Evolutionary conservation across 2,113 vertebrate species (phyloP).

Genomic region (Neomonachus schauinslandi): DNA sequence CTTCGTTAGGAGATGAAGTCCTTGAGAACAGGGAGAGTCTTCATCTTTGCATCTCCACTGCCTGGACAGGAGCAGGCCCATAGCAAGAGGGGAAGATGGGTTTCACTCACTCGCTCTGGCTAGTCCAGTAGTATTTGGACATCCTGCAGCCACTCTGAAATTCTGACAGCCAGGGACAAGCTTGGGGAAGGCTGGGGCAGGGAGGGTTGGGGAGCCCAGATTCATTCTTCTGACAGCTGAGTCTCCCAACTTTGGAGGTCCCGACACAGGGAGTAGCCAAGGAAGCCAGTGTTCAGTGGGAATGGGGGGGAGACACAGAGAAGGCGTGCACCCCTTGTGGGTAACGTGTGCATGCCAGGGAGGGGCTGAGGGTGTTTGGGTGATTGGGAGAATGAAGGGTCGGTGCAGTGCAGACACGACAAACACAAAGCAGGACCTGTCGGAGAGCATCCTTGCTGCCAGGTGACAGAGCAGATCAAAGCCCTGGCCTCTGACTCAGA

Average conservation of each 20-base stretch:
- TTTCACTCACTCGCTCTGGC: neutral
- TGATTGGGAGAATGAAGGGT: neutral
- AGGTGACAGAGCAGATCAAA: neutral
- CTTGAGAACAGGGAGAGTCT: neutral
- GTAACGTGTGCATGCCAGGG: accelerated
- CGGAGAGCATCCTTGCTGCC: neutral
- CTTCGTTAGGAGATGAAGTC: neutral
- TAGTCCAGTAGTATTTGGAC: neutral
- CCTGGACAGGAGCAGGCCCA: neutral
- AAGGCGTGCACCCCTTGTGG: too few species aligned
- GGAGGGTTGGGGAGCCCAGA: neutral
- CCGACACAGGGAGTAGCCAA: too few species aligned
- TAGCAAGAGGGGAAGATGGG: neutral
- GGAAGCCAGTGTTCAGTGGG: neutral
- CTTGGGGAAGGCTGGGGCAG: neutral
- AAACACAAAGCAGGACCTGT: neutral
- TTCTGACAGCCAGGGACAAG: neutral
- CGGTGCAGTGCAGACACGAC: neutral
- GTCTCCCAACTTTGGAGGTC: neutral
- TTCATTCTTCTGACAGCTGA: neutral
- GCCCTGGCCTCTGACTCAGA: neutral
- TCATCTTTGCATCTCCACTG: too few species aligned
- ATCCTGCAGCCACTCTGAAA: neutral
- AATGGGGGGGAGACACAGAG: neutral
- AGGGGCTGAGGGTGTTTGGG: neutral